Evolutionary conservation across 2,113 vertebrate species (phyloP).

Genomic region (Cyanoliseus patagonus): DNA sequence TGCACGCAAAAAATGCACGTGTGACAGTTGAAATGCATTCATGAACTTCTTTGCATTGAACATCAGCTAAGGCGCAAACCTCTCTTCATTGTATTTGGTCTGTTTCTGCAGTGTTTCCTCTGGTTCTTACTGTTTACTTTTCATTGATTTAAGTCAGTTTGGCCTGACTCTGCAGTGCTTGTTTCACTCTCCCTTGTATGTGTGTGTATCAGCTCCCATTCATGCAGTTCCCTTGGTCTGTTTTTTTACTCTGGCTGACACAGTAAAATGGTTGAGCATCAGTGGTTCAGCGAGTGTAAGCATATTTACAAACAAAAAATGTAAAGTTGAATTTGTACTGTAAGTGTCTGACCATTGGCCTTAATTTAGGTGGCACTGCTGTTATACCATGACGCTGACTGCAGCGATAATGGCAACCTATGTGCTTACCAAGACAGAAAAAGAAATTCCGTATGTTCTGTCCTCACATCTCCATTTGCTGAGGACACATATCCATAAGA

Average conservation of each 20-base stretch:
- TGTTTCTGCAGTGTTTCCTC: not conserved
- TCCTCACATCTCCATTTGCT: not conserved
- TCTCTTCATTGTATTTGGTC: not conserved
- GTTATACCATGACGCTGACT: not conserved
- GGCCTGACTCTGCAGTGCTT: not conserved
- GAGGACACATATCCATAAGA: not conserved
- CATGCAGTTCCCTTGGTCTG: not conserved
- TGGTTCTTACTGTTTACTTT: not conserved
- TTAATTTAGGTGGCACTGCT: not conserved
- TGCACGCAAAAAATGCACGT: not conserved
- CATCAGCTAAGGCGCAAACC: not conserved
- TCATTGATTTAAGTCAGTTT: not conserved
- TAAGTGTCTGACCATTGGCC: not conserved
- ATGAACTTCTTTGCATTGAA: not conserved
- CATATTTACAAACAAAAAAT: not conserved
- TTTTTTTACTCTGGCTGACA: not conserved
- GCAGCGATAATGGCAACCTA: not conserved
- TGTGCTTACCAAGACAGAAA: not conserved
- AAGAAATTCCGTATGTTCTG: not conserved
- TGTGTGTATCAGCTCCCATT: not conserved
- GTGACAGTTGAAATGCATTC: not conserved
- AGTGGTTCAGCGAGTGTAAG: not conserved
- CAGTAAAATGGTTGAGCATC: not conserved
- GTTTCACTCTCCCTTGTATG: not conserved
- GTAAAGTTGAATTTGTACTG: not conserved